Evolutionary conservation across 2,888 invertebrate species (phyloP).

Genomic region (Drosophila mettleri): DNA sequence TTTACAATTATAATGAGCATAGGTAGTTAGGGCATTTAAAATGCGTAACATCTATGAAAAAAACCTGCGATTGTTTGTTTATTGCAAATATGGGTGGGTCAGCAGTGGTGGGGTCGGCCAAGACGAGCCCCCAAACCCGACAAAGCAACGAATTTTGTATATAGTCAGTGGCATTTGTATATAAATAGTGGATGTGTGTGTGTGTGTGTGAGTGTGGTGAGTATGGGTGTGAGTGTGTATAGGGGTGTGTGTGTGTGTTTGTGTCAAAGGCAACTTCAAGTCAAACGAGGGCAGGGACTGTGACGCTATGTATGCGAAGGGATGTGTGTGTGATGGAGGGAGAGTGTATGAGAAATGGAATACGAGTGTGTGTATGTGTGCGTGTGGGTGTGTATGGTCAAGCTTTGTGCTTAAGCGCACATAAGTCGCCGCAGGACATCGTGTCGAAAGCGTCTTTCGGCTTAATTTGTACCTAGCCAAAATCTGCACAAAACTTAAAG

Average conservation of each 20-base stretch:
- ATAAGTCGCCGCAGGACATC: constrained; percentile 76
- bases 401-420: constrained; percentile 79
- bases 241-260: constrained; percentile 26
- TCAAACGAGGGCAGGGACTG: constrained; percentile 21
- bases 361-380: constrained; percentile 26
- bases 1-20: not conserved
- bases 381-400: constrained; percentile 56
- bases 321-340: constrained; percentile 23
- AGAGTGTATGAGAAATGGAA: constrained; percentile 18
- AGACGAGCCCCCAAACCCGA: constrained; percentile 43
- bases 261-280: constrained; percentile 66
- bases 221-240: too few relatives aligned
- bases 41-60: constrained; percentile 2
- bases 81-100: constrained; percentile 68
- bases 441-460: constrained; percentile 60
- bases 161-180: constrained; percentile 77
- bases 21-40: constrained; percentile 36
- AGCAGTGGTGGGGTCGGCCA: constrained; percentile 15
- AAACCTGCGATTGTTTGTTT: constrained; percentile 52
- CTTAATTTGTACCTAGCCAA: constrained; percentile 65
- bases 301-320: constrained; percentile 22
- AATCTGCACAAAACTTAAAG: constrained; percentile 60
- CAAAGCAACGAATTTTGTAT: constrained; percentile 78
- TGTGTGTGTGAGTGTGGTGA: constrained; percentile 16
- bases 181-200: constrained; percentile 66